phyloP scores from a whole-genome alignment of 1,140 invertebrate species.

The Harpegnathos saltator region DNA sequence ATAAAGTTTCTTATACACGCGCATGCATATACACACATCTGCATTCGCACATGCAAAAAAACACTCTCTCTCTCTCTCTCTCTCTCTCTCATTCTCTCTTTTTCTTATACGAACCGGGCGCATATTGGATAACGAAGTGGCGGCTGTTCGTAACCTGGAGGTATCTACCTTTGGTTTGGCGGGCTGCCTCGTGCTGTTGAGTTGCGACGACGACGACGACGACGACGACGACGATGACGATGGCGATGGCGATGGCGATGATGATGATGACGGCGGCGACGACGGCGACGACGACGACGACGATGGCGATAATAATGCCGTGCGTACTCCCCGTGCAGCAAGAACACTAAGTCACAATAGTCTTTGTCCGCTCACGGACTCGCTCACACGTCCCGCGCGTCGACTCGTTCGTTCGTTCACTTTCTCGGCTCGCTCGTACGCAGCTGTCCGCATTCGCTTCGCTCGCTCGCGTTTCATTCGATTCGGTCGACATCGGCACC shows the following conservation, averaged over 20 bases:
- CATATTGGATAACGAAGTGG: conserved; percentile 36
- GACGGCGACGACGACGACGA: conserved; percentile 74
- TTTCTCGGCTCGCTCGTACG: conserved; percentile 70
- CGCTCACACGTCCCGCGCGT: conserved; percentile 73
- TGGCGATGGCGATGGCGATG: conserved; percentile 79
- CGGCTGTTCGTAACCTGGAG: too few relatives aligned
- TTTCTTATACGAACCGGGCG: conserved; percentile 6
- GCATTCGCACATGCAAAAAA: neutral
- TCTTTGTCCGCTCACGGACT: conserved; percentile 82
- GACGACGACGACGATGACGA: conserved; percentile 67
- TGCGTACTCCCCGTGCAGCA: conserved; percentile 82
- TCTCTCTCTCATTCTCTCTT: conserved; percentile 63
- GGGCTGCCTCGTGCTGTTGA: conserved; percentile 84
- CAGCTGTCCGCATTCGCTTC: conserved; percentile 84
- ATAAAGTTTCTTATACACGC: too few relatives aligned
- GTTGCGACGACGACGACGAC: conserved; percentile 75
- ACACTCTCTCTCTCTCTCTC: conserved; percentile 34
- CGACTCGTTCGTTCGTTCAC: too few relatives aligned
- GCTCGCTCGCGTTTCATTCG: conserved; percentile 60
- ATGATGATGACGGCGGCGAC: conserved; percentile 79
- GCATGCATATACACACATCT: too few relatives aligned
- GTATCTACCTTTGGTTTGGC: conserved; percentile 84
- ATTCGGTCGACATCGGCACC: conserved; percentile 78
- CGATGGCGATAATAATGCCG: too few relatives aligned
- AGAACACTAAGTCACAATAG: conserved; percentile 80